Evolutionary conservation across 2,888 invertebrate genomes (phyloP).

Genomic region (Petrolisthes cinctipes): DNA sequence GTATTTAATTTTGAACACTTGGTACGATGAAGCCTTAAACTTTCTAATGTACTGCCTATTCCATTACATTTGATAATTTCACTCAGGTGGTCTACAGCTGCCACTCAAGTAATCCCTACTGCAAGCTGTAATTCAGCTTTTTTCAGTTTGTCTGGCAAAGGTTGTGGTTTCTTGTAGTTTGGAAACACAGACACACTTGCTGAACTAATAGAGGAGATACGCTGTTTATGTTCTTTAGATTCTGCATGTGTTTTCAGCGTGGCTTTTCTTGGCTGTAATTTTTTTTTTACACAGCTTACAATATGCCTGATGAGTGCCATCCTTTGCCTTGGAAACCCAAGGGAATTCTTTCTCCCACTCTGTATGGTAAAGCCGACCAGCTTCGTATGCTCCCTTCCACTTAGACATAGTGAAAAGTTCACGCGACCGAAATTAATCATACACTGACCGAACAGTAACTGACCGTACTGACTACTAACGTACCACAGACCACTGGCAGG

Average conservation of each 20-base stretch:
- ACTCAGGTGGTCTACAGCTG: constrained; percentile 15
- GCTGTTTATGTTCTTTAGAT: constrained; percentile 17
- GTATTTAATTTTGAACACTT: constrained; percentile 1
- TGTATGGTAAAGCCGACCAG: neutral
- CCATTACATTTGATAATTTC: constrained; percentile 8
- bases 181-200: constrained; percentile 5
- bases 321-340: constrained; percentile 8
- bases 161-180: constrained; percentile 11
- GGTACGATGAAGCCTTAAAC: constrained; percentile 7
- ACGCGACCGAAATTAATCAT: neutral
- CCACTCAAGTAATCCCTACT: constrained; percentile 17
- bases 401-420: constrained; percentile 2
- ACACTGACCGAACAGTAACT: neutral
- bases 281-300: neutral
- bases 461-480: too few species aligned
- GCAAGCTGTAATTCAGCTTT: constrained; percentile 11
- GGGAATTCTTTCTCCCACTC: constrained; percentile 23
- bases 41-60: constrained; percentile 2
- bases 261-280: constrained; percentile 8
- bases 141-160: too few species aligned
- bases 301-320: constrained; percentile 16
- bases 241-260: constrained; percentile 16
- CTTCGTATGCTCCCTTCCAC: neutral
- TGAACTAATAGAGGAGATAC: constrained; percentile 13
- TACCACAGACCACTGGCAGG: too few species aligned